A percentile compares a stretch with the other conserved stretches of the same genome.
Conservation (phyloP, 2,888 invertebrate genomes). For the Torymus texanus region DNA sequence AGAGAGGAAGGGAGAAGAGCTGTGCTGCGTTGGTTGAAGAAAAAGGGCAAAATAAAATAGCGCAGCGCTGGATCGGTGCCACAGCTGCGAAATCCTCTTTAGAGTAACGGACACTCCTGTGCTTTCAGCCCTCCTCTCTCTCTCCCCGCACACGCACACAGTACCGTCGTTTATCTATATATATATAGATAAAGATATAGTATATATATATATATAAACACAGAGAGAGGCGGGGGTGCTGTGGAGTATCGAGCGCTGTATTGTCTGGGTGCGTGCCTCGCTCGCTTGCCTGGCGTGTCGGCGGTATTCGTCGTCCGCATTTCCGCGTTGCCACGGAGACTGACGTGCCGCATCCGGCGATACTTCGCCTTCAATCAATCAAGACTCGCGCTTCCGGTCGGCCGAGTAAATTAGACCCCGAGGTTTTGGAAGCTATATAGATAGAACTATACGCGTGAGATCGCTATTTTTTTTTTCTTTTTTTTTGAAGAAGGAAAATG, state of each 20-base stretch:
- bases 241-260: background rate
- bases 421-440: too few species aligned
- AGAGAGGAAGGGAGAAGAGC: too few species aligned
- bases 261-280: background rate
- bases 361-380: constrained; percentile 62
- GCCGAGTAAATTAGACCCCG: constrained; percentile 60
- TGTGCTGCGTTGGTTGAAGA: background rate
- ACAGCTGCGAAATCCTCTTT: constrained; percentile 48
- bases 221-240: too few species aligned
- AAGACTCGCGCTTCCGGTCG: constrained; percentile 51
- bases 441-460: too few species aligned
- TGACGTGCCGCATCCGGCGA: constrained; percentile 42
- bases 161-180: too few species aligned
- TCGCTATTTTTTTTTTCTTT: background rate
- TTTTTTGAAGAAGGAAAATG: background rate
- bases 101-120: constrained; percentile 45
- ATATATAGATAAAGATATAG: background rate
- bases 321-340: constrained; percentile 48
- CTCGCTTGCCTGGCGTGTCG: background rate
- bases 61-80: constrained; percentile 45
- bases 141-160: background rate
- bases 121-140: background rate
- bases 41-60: constrained; percentile 20
- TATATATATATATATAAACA: too few species aligned
- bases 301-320: constrained; percentile 32